Evolutionary conservation across 2,113 vertebrate genomes (phyloP), one percentile per base, ranked within the genome.

Genomic region (Brachyhypopomus occidentalis): DNA sequence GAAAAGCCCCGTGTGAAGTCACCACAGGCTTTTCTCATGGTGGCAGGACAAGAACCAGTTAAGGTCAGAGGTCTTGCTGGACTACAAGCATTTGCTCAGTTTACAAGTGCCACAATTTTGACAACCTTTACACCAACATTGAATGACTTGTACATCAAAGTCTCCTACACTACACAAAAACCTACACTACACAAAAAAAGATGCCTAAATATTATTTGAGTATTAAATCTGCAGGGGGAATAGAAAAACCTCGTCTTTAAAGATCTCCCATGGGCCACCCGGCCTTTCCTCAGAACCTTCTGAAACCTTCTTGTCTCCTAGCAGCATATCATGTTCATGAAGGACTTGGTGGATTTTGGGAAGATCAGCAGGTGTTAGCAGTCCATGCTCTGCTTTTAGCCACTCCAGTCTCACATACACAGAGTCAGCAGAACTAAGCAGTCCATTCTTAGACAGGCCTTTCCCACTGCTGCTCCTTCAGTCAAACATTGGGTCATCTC

Each of bases 1-100:
- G 23, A 58, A 60, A 84, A 20, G 52, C 60, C 30, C 60, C 77
- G 59, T 72, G 67, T 71, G 25, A 77, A 82, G 38, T 56, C 23
- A n/a, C 64, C 76, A 71, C 70, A 80, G 58, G 72, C 76, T 75
- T 67, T 75, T 75, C 87, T 88, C 76, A 79, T 83, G 83, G 74
- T 75, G 75, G 77, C 72, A 71, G 14, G 52, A 82, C 22, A 20
- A 38, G 77, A 77, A 82, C 77, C 55, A 22, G 66, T 45, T 36
- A 27, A 56, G 70, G 67, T 52, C 48, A 58, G 66, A 79, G 76
- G 83, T 84, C 62, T 59, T 34, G 66, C 70, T 81, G 79, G 25
- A 77, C 77, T 23, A 70, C 5, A 23, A 67, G 45, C 71, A 83
- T 84, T 59, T 23, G 34, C 16, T 19, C 25, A 3, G 56, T 80